A percentile compares a stretch with the other conserved stretches of the same genome.
These are phyloP conservation scores for Phodopus roborovskii DNA, from an alignment of 2,113 vertebrate species.

Conservation along the genomic window DNA sequence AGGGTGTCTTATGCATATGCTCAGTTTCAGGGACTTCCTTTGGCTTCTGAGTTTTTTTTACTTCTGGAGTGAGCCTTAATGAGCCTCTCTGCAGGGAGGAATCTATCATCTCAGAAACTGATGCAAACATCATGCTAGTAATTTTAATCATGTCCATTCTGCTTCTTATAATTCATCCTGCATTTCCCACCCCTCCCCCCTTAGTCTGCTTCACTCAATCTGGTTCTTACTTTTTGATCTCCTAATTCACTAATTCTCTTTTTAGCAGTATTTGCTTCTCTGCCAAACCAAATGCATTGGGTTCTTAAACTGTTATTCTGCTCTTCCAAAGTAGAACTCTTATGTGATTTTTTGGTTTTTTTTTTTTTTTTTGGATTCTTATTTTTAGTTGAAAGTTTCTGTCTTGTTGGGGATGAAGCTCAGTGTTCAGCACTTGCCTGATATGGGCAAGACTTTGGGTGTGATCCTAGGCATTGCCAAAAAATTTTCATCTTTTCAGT, in stretches of 20 bases:
- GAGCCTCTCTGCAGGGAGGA: neutral
- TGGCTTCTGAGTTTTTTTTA: too few species aligned
- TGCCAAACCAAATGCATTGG: neutral
- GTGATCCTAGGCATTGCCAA: neutral
- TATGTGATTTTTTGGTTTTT: neutral
- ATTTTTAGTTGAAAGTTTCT: neutral
- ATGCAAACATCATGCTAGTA: neutral
- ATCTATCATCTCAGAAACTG: neutral
- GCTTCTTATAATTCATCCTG: neutral
- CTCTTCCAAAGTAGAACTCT: conserved; percentile 2
- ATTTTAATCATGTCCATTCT: neutral
- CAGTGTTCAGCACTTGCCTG: neutral
- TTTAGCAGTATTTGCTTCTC: neutral
- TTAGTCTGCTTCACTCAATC: neutral
- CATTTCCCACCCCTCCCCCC: neutral
- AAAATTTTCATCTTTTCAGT: neutral
- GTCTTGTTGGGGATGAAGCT: neutral
- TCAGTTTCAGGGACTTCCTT: neutral
- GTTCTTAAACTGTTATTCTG: neutral
- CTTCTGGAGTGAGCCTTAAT: neutral
- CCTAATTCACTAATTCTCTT: neutral
- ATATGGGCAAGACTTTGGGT: neutral
- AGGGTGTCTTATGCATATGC: neutral
- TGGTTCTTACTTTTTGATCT: neutral
- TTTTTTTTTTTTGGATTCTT: neutral